Conservation (phyloP, 2,113 vertebrate genomes). For the Accipiter virgatus region DNA sequence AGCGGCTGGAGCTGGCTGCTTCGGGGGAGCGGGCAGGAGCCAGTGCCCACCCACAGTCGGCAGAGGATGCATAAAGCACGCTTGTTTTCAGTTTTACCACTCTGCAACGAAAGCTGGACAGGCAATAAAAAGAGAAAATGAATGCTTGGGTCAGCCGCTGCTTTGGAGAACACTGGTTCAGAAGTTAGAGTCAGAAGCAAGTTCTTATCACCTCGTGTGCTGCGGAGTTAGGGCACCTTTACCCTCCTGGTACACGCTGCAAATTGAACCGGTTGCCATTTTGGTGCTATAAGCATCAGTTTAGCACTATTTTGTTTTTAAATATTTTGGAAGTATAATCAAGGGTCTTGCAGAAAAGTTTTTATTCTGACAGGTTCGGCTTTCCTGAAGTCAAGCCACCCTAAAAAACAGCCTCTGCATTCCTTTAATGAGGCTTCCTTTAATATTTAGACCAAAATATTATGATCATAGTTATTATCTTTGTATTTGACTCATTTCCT, state of each 20-base stretch:
- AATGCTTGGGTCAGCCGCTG: accelerated
- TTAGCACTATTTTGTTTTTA: neutral
- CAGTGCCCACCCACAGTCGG: accelerated
- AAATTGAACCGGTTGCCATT: accelerated
- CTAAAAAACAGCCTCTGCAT: neutral
- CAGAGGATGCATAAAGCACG: accelerated
- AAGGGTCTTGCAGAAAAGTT: neutral
- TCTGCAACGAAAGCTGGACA: accelerated
- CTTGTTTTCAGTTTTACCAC: accelerated
- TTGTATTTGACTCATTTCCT: neutral
- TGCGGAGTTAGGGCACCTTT: accelerated
- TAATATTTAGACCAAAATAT: neutral
- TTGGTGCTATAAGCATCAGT: neutral
- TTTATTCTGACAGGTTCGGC: neutral
- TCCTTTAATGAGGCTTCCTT: neutral
- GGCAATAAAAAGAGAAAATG: accelerated
- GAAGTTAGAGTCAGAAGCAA: neutral
- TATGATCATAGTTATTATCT: neutral
- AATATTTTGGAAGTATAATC: neutral
- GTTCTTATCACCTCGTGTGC: neutral
- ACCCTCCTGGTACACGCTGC: accelerated
- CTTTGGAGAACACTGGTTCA: neutral
- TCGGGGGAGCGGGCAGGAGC: neutral
- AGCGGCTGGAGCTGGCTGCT: accelerated
- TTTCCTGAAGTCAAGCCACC: neutral